Evolutionary conservation across 2,797 vertebrate species (phyloP), one percentile per base, ranked within the genome.

Genomic region (Poecile montanus): DNA sequence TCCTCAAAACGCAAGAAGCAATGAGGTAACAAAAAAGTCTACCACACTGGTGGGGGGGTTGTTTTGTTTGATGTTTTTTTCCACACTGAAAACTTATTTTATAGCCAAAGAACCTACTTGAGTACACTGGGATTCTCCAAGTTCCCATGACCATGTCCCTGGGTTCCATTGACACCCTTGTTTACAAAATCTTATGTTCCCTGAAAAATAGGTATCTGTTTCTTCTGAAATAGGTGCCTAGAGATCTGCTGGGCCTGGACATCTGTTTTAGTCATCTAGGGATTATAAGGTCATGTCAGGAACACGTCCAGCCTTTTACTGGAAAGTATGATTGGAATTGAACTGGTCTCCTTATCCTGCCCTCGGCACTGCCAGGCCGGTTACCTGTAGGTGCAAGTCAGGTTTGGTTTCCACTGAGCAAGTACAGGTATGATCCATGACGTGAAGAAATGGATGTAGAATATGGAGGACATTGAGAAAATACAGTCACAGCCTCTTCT

Each of bases 231-330:
- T 51, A n/a, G 79, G 61, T 91, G 80, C 32, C 58, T 82, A 73
- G 78, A 89, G 85, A 77, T 77, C 73, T 90, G 29, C 83, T 85
- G 84, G 91, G 83, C 88, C 92, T 74, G 81, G 94, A 88, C 94
- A 95, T 95, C 73, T 88, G 91, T 25, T 96, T 91, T 93, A 89
- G 85, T 91, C 65, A 81, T 94, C 78, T 51, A 10, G 38, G 85
- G 94, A 97, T 96, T 95, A 92, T 47, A 93, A 90, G 92, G 93
- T 96, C 89, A 30, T 30, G 65, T 88, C 77, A 96, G 94, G 95
- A 97, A 72, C 93, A 65, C 5, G 7, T 67, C 87, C 88, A 95
- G 3, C 89, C 77, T 79, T 96, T 94, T 95, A 85, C 91, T 91
- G 84, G 88, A 81, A 93, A 80, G 85, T 89, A 30, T 72, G 73